Evolutionary conservation across 2,797 vertebrate genomes (phyloP).

Genomic region (Yasuhikotakia modesta): DNA sequence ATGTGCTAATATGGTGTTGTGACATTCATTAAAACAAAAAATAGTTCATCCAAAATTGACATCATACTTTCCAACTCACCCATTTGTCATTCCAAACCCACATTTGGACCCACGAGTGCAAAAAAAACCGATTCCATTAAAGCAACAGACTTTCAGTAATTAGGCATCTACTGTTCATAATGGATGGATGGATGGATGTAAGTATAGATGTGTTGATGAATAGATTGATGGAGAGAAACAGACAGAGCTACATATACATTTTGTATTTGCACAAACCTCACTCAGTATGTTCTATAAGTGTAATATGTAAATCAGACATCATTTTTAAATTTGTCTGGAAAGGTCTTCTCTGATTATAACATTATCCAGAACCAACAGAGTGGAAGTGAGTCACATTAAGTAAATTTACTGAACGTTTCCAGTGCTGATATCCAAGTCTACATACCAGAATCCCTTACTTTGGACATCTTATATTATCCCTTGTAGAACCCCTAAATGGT

Average conservation of each 20-base stretch:
- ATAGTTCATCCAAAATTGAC: background rate
- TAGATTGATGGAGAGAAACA: too few species aligned
- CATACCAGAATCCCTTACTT: slow-evolving; percentile 2
- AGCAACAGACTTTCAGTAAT: background rate
- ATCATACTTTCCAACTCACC: background rate
- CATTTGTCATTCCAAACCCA: background rate
- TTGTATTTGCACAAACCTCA: background rate
- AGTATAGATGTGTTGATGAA: too few species aligned
- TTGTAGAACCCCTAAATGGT: slow-evolving; percentile 34
- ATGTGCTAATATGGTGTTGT: too few species aligned
- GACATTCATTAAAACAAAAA: background rate
- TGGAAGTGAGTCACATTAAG: background rate
- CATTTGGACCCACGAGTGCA: too few species aligned
- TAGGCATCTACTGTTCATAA: background rate
- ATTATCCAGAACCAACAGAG: background rate
- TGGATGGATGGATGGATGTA: too few species aligned
- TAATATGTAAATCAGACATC: background rate
- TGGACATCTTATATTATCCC: slow-evolving; percentile 35
- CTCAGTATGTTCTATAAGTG: background rate
- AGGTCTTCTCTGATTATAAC: background rate
- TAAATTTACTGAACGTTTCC: slow-evolving; percentile 25
- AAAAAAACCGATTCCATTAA: too few species aligned
- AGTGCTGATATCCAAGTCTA: slow-evolving; percentile 11
- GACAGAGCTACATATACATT: background rate
- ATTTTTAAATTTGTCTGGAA: background rate